Evolutionary conservation across 1,140 invertebrate species (phyloP).

Genomic region (Platyscapa corneri): DNA sequence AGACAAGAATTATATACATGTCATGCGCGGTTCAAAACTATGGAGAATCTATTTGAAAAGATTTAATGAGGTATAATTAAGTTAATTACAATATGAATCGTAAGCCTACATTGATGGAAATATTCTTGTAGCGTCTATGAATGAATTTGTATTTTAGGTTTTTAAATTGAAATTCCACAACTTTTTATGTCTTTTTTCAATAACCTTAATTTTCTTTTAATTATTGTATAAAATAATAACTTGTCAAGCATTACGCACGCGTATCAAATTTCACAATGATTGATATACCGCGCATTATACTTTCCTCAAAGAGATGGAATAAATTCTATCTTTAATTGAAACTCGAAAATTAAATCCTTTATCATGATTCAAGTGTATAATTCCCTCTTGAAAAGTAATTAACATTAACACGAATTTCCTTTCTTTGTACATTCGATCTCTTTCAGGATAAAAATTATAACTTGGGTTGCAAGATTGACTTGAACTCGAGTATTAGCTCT

Average conservation of each 20-base stretch:
- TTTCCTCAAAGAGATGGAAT: background rate
- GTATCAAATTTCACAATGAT: background rate
- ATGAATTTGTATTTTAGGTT: background rate
- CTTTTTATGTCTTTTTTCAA: background rate
- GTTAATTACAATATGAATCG: too few relatives aligned
- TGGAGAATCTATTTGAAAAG: too few relatives aligned
- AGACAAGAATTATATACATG: too few relatives aligned
- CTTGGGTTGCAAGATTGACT: background rate
- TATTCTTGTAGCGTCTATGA: background rate
- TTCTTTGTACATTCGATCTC: background rate
- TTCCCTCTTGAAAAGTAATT: background rate
- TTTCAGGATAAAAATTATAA: background rate
- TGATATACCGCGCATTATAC: background rate
- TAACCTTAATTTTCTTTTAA: conserved; percentile 8
- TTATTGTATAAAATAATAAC: conserved; percentile 14
- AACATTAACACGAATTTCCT: background rate
- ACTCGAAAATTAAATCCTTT: background rate
- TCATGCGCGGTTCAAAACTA: too few relatives aligned
- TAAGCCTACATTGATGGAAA: background rate
- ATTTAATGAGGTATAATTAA: too few relatives aligned
- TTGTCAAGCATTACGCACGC: conserved; percentile 2
- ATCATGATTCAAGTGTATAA: background rate
- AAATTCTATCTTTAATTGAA: conserved; percentile 8
- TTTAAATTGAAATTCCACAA: background rate
- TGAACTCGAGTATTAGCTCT: background rate